Percentiles rank a stretch among this genome's conserved stretches.
Conservation (phyloP, 1,140 invertebrate species). For the Paraescarpia echinospica region DNA sequence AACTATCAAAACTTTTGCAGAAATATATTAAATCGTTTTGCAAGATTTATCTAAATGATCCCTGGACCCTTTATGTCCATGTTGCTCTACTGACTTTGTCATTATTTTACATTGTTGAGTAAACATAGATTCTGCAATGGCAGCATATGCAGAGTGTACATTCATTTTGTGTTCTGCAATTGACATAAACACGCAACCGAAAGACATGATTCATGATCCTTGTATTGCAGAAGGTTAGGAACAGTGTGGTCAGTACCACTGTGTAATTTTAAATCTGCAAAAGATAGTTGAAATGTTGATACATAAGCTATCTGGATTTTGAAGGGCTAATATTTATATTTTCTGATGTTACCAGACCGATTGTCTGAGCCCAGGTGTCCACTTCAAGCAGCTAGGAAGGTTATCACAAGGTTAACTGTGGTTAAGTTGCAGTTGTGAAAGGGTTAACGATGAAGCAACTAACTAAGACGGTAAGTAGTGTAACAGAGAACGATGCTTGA, state of each 20-base stretch:
- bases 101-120: not conserved
- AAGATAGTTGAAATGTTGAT: not conserved
- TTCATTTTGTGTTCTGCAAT: no score
- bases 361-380: not conserved
- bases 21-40: not conserved
- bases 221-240: not conserved
- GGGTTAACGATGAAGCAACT: not conserved
- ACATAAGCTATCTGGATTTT: not conserved
- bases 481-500: not conserved
- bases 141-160: no score
- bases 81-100: not conserved
- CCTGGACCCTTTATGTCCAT: not conserved
- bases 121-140: no score
- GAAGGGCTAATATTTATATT: not conserved
- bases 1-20: not conserved
- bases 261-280: not conserved
- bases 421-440: not conserved
- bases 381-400: not conserved
- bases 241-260: not conserved
- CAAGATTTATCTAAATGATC: no score
- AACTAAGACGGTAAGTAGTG: not conserved
- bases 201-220: not conserved
- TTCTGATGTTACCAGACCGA: not conserved
- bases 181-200: not conserved
- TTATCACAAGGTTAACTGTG: not conserved